These are phyloP conservation scores for Paraescarpia echinospica DNA, from an alignment of 1,140 invertebrate species.

Conservation along the genomic window DNA sequence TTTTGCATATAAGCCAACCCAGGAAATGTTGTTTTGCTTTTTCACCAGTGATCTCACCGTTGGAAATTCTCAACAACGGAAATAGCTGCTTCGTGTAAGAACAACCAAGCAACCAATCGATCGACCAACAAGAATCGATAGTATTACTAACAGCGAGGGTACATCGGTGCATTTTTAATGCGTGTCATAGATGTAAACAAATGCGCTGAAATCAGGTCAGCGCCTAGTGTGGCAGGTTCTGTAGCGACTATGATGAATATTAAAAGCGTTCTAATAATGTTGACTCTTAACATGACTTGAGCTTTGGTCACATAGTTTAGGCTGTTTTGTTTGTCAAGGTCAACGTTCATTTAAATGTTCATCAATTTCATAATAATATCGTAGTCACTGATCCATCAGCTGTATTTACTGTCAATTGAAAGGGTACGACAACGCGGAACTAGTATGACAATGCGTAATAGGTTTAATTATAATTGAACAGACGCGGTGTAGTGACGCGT, in stretches of 20 bases:
- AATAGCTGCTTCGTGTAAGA: not conserved
- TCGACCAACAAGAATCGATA: not conserved
- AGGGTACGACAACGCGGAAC: not conserved
- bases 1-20: not conserved
- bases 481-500: too few species aligned
- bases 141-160: not conserved
- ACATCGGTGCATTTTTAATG: not conserved
- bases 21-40: not conserved
- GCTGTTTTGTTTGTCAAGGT: not conserved
- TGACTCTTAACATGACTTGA: not conserved
- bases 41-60: not conserved
- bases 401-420: too few species aligned
- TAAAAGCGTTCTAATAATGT: not conserved
- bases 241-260: not conserved
- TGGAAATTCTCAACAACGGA: not conserved
- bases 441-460: not conserved
- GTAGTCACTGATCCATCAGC: not conserved
- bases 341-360: not conserved
- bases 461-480: too few species aligned
- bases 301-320: not conserved
- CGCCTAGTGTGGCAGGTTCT: not conserved
- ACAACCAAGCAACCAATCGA: not conserved
- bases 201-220: not conserved
- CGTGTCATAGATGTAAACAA: not conserved
- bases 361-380: too few species aligned